Percentiles rank a stretch among this genome's conserved stretches.
Evolutionary conservation across 1,140 invertebrate genomes (phyloP).

Genomic region (Schlechtendalia chinensis): DNA sequence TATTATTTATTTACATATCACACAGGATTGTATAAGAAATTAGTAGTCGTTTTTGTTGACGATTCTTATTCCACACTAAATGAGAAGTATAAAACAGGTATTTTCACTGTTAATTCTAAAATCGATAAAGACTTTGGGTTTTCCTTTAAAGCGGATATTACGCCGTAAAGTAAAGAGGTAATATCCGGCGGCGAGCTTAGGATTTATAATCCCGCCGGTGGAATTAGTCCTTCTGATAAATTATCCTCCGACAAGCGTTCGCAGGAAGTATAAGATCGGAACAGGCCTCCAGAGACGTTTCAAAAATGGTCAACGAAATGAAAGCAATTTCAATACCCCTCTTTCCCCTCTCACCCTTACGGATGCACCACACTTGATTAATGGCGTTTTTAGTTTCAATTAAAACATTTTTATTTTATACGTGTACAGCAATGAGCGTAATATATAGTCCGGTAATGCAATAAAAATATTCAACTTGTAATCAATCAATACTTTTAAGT

Average conservation of each 20-base stretch:
- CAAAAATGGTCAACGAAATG: constrained; percentile 46
- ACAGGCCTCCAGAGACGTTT: constrained; percentile 32
- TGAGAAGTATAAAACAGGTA: constrained; percentile 27
- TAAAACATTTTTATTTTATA: constrained; percentile 25
- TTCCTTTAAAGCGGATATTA: constrained; percentile 45
- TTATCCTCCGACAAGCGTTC: constrained; percentile 3
- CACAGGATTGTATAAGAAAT: too few relatives aligned
- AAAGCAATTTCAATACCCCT: constrained; percentile 30
- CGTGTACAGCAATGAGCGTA: not conserved
- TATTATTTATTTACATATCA: too few relatives aligned
- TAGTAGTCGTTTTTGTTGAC: not conserved
- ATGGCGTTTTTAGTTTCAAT: constrained; percentile 28
- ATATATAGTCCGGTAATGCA: not conserved
- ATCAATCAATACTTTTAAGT: too few relatives aligned
- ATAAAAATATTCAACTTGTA: too few relatives aligned
- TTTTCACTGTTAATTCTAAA: constrained; percentile 34
- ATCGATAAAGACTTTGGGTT: constrained; percentile 37
- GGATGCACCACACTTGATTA: not conserved
- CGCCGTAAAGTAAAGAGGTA: constrained; percentile 49
- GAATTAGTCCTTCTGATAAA: constrained; percentile 48
- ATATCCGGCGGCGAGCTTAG: constrained; percentile 48
- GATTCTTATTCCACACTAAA: constrained; percentile 22
- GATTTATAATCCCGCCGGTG: constrained; percentile 46
- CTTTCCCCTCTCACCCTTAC: too few relatives aligned
- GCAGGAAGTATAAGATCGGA: constrained; percentile 46